Base-by-base conservation (phyloP, 2,888 invertebrate species). In the Mystacides longicornis region DNA sequence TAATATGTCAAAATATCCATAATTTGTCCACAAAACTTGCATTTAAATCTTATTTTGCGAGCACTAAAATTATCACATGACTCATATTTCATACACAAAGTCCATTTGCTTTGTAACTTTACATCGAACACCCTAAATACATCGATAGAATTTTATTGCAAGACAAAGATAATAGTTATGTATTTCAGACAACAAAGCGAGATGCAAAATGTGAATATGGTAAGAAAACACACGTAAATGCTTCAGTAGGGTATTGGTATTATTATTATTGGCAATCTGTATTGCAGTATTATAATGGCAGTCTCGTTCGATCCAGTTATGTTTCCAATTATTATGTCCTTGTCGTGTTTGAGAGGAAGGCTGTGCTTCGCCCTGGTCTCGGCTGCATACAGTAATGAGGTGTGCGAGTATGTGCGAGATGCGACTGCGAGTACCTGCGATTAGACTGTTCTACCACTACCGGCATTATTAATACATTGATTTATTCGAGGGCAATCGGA, bases 401-500 rank as follows among this genome's bases (percentile, higher is more conserved):
- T 27, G n/a, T 27, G 11, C 11, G 5, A 27, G 27, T 27, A 27
- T 5, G 27, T 27, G 11, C 27, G 7, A 4, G 14, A 37, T 37
- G 16, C 14, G n/a, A 47, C 42, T 54, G 14, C 27, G 5, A 27
- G 5, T 27, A 27, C 7, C 11, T 7, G 5, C 5, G 27, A 7
- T 27, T 7, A 11, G 5, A 27, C 27, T 27, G 5, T 7, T 11
- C 27, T 27, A 27, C 27, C 27, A 27, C 5, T 27, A 27, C 27
- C 11, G 27, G 11, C 14, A 37, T 3, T 37, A 37, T 37, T 37
- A 37, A 16, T 37, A 37, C 37, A 37, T 42, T 54, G 54, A 54
- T 54, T 54, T 54, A 54, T 54, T 42, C 31, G 27, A 50, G 50
- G 49, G 54, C 45, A n/a, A n/a, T n/a, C n/a, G n/a, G n/a, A 42